A percentile compares a stretch with the other conserved stretches of the same genome.
phyloP scores from a whole-genome alignment of 2,113 vertebrate genomes.

The Oreocharis arfaki region DNA sequence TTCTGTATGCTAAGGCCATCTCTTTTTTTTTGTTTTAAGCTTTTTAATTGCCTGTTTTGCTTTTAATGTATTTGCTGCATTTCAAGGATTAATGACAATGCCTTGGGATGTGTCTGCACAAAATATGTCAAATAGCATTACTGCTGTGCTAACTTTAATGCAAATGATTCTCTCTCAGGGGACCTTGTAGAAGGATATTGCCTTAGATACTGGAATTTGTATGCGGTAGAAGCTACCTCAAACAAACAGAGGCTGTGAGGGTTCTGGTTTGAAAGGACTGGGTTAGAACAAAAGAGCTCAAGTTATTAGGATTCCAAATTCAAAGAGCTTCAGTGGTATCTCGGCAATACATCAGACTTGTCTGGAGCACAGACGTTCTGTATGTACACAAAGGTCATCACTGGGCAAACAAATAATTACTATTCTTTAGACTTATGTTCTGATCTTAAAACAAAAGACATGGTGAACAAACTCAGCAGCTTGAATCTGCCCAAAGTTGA shows the following conservation, averaged over 20 bases:
- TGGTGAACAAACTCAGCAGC: background rate
- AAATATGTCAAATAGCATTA: slow-evolving; percentile 11
- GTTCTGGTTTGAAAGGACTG: background rate
- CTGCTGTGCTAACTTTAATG: background rate
- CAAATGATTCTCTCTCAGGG: background rate
- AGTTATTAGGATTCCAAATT: background rate
- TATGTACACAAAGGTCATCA: background rate
- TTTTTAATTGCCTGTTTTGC: slow-evolving; percentile 27
- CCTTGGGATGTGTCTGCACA: background rate
- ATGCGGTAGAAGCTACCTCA: background rate
- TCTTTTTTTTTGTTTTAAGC: background rate
- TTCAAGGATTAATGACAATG: slow-evolving; percentile 20
- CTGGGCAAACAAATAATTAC: background rate
- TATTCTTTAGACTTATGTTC: background rate
- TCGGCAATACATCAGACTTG: background rate
- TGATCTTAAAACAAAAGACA: background rate
- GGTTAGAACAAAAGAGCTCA: background rate
- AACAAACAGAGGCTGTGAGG: background rate
- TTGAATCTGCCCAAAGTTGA: background rate
- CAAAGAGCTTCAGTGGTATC: background rate
- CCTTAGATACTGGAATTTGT: background rate
- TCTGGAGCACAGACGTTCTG: background rate
- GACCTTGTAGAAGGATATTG: background rate
- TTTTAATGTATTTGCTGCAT: slow-evolving; percentile 1
- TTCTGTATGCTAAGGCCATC: slow-evolving; percentile 23